Base-by-base conservation (phyloP, 2,888 invertebrate genomes). In the Gerosis bhagava region DNA sequence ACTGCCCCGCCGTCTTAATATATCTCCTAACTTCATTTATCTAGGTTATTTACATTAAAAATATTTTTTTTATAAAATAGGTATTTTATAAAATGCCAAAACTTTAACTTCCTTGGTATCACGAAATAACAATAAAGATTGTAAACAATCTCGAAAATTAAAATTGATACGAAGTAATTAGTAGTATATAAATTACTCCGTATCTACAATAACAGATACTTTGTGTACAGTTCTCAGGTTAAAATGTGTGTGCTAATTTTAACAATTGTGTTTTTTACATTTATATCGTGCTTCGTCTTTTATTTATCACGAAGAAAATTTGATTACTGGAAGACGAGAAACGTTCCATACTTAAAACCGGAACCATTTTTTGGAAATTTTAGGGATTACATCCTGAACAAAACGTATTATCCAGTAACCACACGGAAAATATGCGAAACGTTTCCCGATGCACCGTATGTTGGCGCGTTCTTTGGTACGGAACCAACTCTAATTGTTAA, bases 401-500 rank as follows among this genome's bases (percentile, higher is more conserved):
- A 58, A 47, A 64, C 65, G 35, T 65, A 56, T 37, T 11, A 63
- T 0, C 70, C 69, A 0, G 32, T 65, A 12, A 53, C 65, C 1
- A 52, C 59, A 1, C 64, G 67, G 15, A 57, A 68, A 3, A 58
- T 83, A 7, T 81, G 78, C 40, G 51, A 55, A 7, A 54, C 63
- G 15, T 75, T 77, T 11, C 73, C 77, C 0, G 56, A 67, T 1
- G 72, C 50, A 8, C 76, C 82, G 0, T 73, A 67, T 32, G 74
- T 84, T 1, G 84, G 84, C 0, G 68, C 70, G 0, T 83, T 63
- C 46, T 77, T 65, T 16, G 81, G 80, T 0, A 77, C 75, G 0
- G 75, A 80, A 34, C 82, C 83, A 0, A 59, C 73, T 0, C 67
- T 79, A 8, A 60, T 83, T 19, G 47, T 81, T 2, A 65, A 73